These are phyloP conservation scores for Drepana falcataria DNA, from an alignment of 2,888 invertebrate genomes.

Conservation along the genomic window DNA sequence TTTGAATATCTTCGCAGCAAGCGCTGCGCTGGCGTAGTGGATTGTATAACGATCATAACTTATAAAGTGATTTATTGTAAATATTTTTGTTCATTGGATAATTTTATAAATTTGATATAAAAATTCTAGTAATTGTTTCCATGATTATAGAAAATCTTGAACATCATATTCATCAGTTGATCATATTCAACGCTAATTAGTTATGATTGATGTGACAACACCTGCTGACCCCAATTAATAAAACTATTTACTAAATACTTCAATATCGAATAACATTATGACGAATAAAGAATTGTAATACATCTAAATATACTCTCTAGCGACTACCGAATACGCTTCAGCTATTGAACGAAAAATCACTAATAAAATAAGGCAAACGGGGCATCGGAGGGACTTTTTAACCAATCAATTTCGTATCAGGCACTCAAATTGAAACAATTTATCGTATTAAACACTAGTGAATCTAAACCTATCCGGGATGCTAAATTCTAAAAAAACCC, in stretches of 20 bases:
- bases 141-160: neutral
- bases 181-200: too few relatives aligned
- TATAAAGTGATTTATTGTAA: neutral
- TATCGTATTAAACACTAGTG: constrained; percentile 19
- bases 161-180: too few relatives aligned
- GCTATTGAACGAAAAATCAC: constrained; percentile 48
- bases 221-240: constrained; percentile 15
- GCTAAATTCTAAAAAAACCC: constrained; percentile 7
- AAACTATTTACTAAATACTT: constrained; percentile 14
- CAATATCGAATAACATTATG: constrained; percentile 39
- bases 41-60: neutral
- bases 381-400: constrained; percentile 67
- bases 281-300: constrained; percentile 48
- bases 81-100: neutral
- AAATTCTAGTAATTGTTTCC: neutral
- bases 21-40: neutral
- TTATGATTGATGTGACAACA: too few relatives aligned
- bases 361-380: constrained; percentile 76
- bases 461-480: constrained; percentile 20
- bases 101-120: neutral
- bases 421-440: constrained; percentile 71
- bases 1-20: constrained; percentile 23
- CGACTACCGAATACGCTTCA: constrained; percentile 43
- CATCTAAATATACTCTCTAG: constrained; percentile 44
- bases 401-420: constrained; percentile 60